Percentiles rank a stretch among this genome's conserved stretches.
phyloP scores from a whole-genome alignment of 2,797 vertebrate species.

The Eulemur coronatus region DNA sequence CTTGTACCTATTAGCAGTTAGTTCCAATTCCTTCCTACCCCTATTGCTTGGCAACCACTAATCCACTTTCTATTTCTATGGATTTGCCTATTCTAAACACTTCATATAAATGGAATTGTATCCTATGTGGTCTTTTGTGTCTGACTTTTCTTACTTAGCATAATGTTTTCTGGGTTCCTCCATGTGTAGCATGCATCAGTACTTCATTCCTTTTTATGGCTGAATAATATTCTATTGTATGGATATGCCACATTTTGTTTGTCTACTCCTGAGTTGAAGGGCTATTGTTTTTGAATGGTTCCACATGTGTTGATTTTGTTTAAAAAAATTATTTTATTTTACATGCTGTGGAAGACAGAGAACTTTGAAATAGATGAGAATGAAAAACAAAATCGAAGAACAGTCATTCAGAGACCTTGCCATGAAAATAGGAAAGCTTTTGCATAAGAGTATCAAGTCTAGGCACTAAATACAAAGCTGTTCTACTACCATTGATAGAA shows the following conservation, averaged over 20 bases:
- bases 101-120: background rate
- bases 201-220: background rate
- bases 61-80: background rate
- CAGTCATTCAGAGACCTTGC: background rate
- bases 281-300: background rate
- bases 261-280: background rate
- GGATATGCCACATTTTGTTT: background rate
- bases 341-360: background rate
- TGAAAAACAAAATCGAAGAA: background rate
- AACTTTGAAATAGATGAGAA: background rate
- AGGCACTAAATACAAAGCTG: background rate
- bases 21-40: background rate
- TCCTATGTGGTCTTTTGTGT: too few species aligned
- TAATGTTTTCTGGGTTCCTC: background rate
- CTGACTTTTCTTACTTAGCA: background rate
- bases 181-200: background rate
- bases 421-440: background rate
- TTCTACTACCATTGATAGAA: background rate
- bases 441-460: background rate
- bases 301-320: background rate
- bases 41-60: background rate
- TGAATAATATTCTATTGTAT: background rate
- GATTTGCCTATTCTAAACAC: background rate
- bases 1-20: background rate
- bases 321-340: background rate